These are phyloP conservation scores for Tamandua tetradactyla DNA, from an alignment of 2,797 vertebrate genomes.

Conservation along the genomic window DNA sequence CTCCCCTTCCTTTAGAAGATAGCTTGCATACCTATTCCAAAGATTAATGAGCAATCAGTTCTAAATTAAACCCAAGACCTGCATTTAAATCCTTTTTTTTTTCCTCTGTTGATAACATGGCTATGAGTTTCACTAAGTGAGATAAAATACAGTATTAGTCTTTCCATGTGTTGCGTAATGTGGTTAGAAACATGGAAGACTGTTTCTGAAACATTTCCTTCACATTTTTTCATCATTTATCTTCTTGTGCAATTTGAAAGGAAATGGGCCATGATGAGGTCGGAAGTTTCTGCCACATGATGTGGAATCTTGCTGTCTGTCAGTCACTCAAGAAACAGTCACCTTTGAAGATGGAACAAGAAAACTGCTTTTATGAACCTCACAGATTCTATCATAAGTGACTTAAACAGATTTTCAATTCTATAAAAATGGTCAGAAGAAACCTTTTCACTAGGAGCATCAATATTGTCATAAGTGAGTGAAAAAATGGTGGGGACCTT, in stretches of 20 bases:
- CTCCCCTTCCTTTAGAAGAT: slow-evolving; percentile 86
- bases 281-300: slow-evolving; percentile 74
- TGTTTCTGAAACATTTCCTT: slow-evolving; percentile 82
- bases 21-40: slow-evolving; percentile 85
- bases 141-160: slow-evolving; percentile 82
- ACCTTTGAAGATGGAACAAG: slow-evolving; percentile 71
- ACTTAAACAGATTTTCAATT: slow-evolving; percentile 70
- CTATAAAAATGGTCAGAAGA: slow-evolving; percentile 67
- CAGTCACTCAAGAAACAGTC: slow-evolving; percentile 80
- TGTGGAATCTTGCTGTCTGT: slow-evolving; percentile 76
- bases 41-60: slow-evolving; percentile 88
- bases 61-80: slow-evolving; percentile 85
- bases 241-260: slow-evolving; percentile 82
- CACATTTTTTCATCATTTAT: slow-evolving; percentile 82
- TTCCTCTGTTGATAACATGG: slow-evolving; percentile 67
- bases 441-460: neutral
- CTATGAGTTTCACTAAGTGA: slow-evolving; percentile 77
- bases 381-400: slow-evolving; percentile 42
- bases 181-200: slow-evolving; percentile 83
- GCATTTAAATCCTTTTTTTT: slow-evolving; percentile 80
- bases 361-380: slow-evolving; percentile 71
- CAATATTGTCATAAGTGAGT: no score
- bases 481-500: neutral
- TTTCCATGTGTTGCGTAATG: slow-evolving; percentile 77
- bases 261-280: slow-evolving; percentile 80